Evolutionary conservation across 2,797 vertebrate species (phyloP).

Genomic region (Chlorospingus semifuscus): DNA sequence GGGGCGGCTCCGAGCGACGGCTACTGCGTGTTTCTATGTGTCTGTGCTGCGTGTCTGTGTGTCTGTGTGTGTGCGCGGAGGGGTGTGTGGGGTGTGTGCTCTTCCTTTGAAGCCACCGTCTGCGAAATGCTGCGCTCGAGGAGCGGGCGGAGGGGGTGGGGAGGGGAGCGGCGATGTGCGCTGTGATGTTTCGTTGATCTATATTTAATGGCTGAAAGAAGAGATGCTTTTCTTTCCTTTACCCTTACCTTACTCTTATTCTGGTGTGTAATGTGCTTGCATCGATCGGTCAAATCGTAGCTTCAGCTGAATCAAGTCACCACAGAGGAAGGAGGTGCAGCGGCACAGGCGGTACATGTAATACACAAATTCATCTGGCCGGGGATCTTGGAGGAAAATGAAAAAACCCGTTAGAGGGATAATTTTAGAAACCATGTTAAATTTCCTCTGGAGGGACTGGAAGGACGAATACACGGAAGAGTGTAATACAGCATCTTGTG

Average conservation of each 20-base stretch:
- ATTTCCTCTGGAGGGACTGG: conserved; percentile 4
- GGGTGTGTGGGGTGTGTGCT: background rate
- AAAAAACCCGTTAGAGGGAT: background rate
- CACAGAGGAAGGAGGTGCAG: conserved; percentile 55
- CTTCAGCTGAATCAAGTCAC: conserved; percentile 59
- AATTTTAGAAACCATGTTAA: conserved; percentile 24
- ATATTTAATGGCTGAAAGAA: conserved; percentile 77
- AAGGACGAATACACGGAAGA: background rate
- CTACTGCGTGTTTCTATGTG: background rate
- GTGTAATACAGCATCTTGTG: background rate
- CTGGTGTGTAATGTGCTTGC: conserved; percentile 63
- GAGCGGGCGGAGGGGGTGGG: conserved; percentile 23
- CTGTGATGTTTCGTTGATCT: conserved; percentile 56
- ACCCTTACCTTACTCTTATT: conserved; percentile 46
- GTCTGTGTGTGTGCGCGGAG: background rate
- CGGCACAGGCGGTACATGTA: conserved; percentile 9
- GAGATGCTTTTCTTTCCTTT: conserved; percentile 53
- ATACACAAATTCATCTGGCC: background rate
- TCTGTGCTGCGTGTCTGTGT: background rate
- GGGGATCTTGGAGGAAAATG: background rate
- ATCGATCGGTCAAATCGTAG: conserved; percentile 63
- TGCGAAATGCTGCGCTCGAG: conserved; percentile 42
- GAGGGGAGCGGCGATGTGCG: conserved; percentile 2
- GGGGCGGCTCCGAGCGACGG: background rate
- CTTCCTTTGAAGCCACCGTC: conserved; percentile 17